Conservation (phyloP, 1,140 invertebrate species). For the Drosophila burlai region DNA sequence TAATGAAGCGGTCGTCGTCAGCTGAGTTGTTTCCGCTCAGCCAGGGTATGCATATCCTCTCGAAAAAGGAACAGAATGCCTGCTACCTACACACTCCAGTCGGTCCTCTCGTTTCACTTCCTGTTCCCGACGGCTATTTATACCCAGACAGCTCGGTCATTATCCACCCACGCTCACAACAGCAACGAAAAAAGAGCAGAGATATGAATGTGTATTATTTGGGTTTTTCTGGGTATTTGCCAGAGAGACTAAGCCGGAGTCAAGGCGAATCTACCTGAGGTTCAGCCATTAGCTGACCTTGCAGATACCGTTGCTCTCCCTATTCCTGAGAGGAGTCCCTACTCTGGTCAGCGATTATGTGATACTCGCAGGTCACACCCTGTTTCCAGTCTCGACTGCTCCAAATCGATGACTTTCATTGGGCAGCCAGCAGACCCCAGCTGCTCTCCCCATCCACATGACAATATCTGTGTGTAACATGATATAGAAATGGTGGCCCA, state of each 20-base stretch:
- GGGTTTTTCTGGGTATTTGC: slow-evolving; percentile 53
- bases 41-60: slow-evolving; percentile 26
- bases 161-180: slow-evolving; percentile 33
- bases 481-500: slow-evolving; percentile 34
- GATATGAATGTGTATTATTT: slow-evolving; percentile 34
- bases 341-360: slow-evolving; percentile 1
- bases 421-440: slow-evolving; percentile 36
- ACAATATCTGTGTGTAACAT: slow-evolving; percentile 39
- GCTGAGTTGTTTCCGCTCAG: slow-evolving; percentile 27
- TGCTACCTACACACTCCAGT: slow-evolving; percentile 32
- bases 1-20: slow-evolving; percentile 23
- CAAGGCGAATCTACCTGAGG: slow-evolving; percentile 74
- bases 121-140: slow-evolving; percentile 63
- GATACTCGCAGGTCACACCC: slow-evolving; percentile 39
- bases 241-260: slow-evolving; percentile 57
- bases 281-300: slow-evolving; percentile 36
- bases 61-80: neutral
- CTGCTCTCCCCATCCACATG: slow-evolving; percentile 58
- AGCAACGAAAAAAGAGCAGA: neutral
- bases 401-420: slow-evolving; percentile 58
- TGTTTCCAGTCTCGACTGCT: slow-evolving; percentile 42
- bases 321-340: slow-evolving; percentile 6
- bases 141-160: slow-evolving; percentile 61
- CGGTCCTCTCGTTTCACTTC: slow-evolving; percentile 66
- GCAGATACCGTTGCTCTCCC: slow-evolving; percentile 34